Conservation (phyloP, 2,888 invertebrate genomes). For the Xylophagus ater region DNA sequence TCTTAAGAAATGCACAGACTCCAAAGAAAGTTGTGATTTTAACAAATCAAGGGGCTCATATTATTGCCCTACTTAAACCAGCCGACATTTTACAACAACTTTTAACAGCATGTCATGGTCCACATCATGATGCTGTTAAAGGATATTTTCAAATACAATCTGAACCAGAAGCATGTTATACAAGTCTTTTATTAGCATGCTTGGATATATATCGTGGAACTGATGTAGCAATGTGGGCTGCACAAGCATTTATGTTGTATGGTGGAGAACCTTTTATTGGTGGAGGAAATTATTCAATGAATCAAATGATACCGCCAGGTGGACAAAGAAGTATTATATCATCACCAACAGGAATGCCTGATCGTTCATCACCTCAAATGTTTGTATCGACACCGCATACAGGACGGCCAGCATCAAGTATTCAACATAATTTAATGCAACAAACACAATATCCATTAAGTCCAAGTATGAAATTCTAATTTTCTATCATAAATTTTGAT, state of each 20-base stretch:
- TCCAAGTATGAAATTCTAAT: slow-evolving; percentile 34
- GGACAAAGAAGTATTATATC: slow-evolving; percentile 20
- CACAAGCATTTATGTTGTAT: slow-evolving; percentile 82
- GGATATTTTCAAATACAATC: slow-evolving; percentile 76
- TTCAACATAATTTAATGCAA: slow-evolving; percentile 35
- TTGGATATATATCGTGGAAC: slow-evolving; percentile 46
- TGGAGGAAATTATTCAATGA: slow-evolving; percentile 7
- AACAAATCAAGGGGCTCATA: slow-evolving; percentile 78
- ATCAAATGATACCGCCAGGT: slow-evolving; percentile 15
- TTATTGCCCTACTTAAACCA: slow-evolving; percentile 72
- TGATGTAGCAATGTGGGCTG: slow-evolving; percentile 75
- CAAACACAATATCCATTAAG: slow-evolving; percentile 35
- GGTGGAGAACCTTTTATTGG: slow-evolving; percentile 60
- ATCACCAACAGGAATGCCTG: slow-evolving; percentile 9
- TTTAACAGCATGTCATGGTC: slow-evolving; percentile 69
- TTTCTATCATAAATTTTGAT: neutral
- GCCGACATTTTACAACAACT: slow-evolving; percentile 78
- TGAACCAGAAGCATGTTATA: slow-evolving; percentile 81
- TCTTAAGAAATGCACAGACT: slow-evolving; percentile 43
- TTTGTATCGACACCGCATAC: slow-evolving; percentile 36
- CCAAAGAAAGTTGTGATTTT: slow-evolving; percentile 72
- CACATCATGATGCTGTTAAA: slow-evolving; percentile 74
- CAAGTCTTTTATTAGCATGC: slow-evolving; percentile 76
- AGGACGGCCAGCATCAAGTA: slow-evolving; percentile 9
- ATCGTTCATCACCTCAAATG: slow-evolving; percentile 28